A percentile compares a stretch with the other conserved stretches of the same genome.
Evolutionary conservation across 2,113 vertebrate genomes (phyloP).

Genomic region (Petrocephalus zakoni): DNA sequence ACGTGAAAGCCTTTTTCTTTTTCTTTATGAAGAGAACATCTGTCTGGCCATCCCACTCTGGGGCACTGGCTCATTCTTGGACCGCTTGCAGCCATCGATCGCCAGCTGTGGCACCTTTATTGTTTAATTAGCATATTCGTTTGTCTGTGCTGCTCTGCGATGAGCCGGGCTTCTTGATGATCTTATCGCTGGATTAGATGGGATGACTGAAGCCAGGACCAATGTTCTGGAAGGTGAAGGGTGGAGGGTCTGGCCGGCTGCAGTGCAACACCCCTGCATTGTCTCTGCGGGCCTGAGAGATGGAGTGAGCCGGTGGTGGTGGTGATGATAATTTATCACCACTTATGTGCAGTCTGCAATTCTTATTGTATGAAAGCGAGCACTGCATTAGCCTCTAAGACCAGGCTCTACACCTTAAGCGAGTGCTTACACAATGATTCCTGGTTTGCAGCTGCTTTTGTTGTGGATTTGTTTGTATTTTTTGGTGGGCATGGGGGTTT

Average conservation of each 20-base stretch:
- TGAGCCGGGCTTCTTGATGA: conserved; percentile 13
- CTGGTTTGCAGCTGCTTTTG: neutral
- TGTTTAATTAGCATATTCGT: neutral
- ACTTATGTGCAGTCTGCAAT: conserved; percentile 27
- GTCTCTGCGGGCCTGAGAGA: conserved; percentile 31
- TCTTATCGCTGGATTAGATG: conserved; percentile 26
- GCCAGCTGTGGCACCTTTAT: neutral
- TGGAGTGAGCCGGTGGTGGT: conserved; percentile 18
- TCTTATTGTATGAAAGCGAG: conserved; percentile 24
- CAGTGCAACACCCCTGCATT: conserved; percentile 39
- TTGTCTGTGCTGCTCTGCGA: neutral
- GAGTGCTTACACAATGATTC: neutral
- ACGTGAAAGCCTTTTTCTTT: neutral
- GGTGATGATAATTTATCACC: conserved; percentile 29
- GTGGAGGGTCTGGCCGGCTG: conserved; percentile 35
- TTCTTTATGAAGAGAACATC: neutral
- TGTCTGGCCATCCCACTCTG: neutral
- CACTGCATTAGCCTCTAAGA: neutral
- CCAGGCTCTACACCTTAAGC: neutral
- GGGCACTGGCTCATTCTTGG: neutral
- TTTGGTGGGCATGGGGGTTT: neutral
- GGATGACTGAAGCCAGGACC: conserved; percentile 27
- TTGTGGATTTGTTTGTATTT: neutral
- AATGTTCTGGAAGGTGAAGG: conserved; percentile 41
- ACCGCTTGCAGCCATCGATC: neutral